Conservation (phyloP, 2,888 invertebrate genomes). For the Lasioglossum marginatum region DNA sequence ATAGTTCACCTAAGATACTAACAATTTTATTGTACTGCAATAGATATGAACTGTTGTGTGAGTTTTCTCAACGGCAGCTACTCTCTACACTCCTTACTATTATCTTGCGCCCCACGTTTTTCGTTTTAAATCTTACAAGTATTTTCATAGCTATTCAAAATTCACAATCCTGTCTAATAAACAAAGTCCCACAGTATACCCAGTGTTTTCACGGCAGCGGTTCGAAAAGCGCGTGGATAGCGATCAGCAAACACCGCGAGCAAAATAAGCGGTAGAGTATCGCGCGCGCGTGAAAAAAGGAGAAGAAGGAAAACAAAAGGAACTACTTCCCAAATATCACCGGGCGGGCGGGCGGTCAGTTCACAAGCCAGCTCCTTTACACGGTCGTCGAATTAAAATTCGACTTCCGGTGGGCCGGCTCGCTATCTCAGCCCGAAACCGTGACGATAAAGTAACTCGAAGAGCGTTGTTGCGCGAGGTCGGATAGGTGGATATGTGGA, state of each 20-base stretch:
- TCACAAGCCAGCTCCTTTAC: slow-evolving; percentile 30
- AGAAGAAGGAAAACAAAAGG: neutral
- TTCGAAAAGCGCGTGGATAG: neutral
- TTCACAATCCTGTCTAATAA: neutral
- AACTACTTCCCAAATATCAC: slow-evolving; percentile 36
- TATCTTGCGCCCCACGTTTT: no score
- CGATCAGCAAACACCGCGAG: neutral
- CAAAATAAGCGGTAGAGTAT: neutral
- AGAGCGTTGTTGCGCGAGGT: slow-evolving; percentile 39
- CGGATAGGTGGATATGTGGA: slow-evolving; percentile 42
- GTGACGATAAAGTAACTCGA: slow-evolving; percentile 56
- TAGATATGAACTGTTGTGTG: no score
- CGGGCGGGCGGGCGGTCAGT: slow-evolving; percentile 5
- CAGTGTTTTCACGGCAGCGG: neutral
- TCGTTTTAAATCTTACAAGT: no score
- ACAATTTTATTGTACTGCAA: no score
- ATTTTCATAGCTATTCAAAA: no score
- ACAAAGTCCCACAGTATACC: neutral
- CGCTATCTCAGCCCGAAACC: slow-evolving; percentile 46
- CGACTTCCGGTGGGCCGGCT: slow-evolving; percentile 49
- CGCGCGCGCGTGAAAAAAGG: neutral
- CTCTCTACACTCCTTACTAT: no score
- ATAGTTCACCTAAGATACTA: no score
- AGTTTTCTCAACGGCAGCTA: no score
- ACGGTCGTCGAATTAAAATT: slow-evolving; percentile 48